Conservation (phyloP, 30 jellyfish, hydroid and myxozoan species). For the Morbakka virulenta region DNA sequence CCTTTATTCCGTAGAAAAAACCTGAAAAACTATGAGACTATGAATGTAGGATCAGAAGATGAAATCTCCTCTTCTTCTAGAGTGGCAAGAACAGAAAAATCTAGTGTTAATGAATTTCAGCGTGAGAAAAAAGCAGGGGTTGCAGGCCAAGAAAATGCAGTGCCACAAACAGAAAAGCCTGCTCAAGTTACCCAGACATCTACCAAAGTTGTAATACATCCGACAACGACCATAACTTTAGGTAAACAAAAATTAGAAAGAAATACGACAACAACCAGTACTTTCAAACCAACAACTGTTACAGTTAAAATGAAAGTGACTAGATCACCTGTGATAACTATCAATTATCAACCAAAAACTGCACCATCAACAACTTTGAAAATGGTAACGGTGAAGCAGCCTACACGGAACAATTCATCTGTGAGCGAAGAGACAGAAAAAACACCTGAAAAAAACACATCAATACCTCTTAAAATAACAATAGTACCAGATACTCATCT, state of each 20-base stretch:
- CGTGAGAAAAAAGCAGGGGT: background rate
- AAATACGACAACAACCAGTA: background rate
- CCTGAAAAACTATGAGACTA: too few species aligned
- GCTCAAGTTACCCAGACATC: background rate
- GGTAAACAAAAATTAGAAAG: background rate
- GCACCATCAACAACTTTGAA: background rate
- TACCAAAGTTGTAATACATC: background rate
- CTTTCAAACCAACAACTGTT: background rate
- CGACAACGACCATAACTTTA: background rate
- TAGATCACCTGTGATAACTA: background rate
- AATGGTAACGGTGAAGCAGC: background rate
- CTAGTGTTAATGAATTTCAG: background rate
- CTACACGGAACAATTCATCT: background rate
- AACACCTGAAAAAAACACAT: background rate
- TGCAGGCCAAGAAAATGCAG: background rate
- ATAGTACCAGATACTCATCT: background rate
- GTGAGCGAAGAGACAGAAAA: background rate
- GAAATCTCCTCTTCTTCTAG: background rate
- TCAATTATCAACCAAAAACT: background rate
- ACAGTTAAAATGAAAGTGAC: too few species aligned
- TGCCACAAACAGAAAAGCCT: background rate
- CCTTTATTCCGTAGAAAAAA: background rate
- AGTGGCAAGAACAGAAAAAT: background rate
- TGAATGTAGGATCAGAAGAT: background rate
- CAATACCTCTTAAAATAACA: background rate